Percentiles rank a stretch among this genome's conserved stretches.
Evolutionary conservation across 2,113 vertebrate genomes (phyloP).

Genomic region (Poeciliopsis retropinna): DNA sequence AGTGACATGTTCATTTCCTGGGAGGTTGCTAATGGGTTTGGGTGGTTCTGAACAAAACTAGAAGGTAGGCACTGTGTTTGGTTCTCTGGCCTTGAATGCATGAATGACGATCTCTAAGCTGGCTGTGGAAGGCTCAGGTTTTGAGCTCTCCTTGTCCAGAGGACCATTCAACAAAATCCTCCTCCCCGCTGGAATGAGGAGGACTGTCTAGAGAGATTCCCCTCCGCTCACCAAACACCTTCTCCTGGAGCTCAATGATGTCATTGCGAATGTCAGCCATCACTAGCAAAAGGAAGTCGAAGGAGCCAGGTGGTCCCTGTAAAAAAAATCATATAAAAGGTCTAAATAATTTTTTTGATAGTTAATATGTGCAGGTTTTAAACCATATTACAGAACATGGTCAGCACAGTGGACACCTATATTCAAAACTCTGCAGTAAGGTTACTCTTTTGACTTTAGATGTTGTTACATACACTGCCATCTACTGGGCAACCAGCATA

Average conservation of each 20-base stretch:
- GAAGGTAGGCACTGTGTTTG: neutral
- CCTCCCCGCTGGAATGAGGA: constrained; percentile 65
- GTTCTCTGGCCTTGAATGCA: neutral
- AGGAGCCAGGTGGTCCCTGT: constrained; percentile 83
- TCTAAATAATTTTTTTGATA: no score
- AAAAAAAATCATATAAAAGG: no score
- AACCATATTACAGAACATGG: no score
- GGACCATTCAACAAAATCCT: constrained; percentile 74
- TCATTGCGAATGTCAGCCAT: constrained; percentile 85
- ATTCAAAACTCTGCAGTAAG: neutral
- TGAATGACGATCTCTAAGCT: neutral
- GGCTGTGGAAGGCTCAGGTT: constrained; percentile 60
- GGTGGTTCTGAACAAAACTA: neutral
- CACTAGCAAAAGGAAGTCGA: constrained; percentile 83
- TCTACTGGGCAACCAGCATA: neutral
- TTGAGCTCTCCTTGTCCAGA: constrained; percentile 77
- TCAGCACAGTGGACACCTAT: no score
- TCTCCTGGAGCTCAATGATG: constrained; percentile 83
- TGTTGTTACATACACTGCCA: neutral
- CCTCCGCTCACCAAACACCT: constrained; percentile 77
- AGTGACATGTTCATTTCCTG: constrained; percentile 20
- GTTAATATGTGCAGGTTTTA: no score
- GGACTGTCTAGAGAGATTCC: constrained; percentile 72
- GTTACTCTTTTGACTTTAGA: no score
- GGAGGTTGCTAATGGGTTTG: no score